Conservation (phyloP, 2,888 invertebrate species). For the Ferdinandea cuprea region DNA sequence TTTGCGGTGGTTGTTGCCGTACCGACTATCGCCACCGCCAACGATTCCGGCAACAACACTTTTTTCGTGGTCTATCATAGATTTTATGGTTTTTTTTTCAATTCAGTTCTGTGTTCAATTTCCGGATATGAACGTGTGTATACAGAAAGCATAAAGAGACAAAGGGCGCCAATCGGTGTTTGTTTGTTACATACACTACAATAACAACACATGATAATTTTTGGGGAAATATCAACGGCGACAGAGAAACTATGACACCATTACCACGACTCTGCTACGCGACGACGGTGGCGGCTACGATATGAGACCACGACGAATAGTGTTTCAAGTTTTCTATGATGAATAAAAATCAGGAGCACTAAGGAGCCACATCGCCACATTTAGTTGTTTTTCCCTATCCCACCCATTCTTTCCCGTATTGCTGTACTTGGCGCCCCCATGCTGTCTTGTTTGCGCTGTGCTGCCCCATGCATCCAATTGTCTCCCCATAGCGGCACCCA, state of each 20-base stretch:
- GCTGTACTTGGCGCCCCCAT: slow-evolving; percentile 18
- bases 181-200: slow-evolving; percentile 68
- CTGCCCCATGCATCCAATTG: slow-evolving; percentile 73
- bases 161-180: slow-evolving; percentile 71
- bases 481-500: slow-evolving; percentile 71
- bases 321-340: slow-evolving; percentile 73
- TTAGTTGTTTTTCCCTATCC: slow-evolving; percentile 53
- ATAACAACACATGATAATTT: slow-evolving; percentile 62
- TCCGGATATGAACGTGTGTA: slow-evolving; percentile 68
- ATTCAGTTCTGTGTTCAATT: slow-evolving; percentile 53
- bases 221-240: slow-evolving; percentile 66
- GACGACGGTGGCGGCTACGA: slow-evolving; percentile 45
- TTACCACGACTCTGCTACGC: slow-evolving; percentile 35
- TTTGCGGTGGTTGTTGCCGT: slow-evolving; percentile 56
- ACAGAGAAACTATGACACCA: slow-evolving; percentile 74
- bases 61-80: slow-evolving; percentile 63
- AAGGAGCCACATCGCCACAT: slow-evolving; percentile 71
- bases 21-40: slow-evolving; percentile 66
- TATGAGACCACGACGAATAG: slow-evolving; percentile 50
- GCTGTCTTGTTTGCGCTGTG: slow-evolving; percentile 49
- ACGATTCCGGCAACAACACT: slow-evolving; percentile 60
- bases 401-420: slow-evolving; percentile 5
- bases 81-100: slow-evolving; percentile 41
- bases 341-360: slow-evolving; percentile 72
- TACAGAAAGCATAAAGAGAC: slow-evolving; percentile 59